Evolutionary conservation across 1,140 invertebrate species (phyloP), one percentile per base, ranked within the genome.

Genomic region (Cepaea nemoralis): DNA sequence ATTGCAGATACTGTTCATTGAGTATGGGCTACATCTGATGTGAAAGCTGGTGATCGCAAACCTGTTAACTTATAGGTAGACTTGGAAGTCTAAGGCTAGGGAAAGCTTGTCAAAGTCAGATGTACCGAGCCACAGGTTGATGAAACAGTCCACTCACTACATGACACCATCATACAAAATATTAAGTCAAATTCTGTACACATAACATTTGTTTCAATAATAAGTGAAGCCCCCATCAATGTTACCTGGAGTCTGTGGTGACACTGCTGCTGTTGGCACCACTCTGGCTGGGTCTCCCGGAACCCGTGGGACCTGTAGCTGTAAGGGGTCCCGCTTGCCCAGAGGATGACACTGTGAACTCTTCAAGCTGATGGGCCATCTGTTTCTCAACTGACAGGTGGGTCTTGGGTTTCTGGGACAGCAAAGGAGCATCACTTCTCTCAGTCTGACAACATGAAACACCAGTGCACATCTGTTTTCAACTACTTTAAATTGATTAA

Each of bases 351-450:
- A 63, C 45, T 50, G 83, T 82, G 59, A 92, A 92, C 69, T 91
- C 90, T 79, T 90, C 83, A 45, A 92, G 86, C 80, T 92, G 91
- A 75, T 91, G 89, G 0, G 86, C 91, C 90, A 92, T 92, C 73
- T 91, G 90, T 45, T 85, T 86, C 27, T 92, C 91, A 33, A 92
- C 91, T 16, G 80, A 80, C 35, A 82, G n/a, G 0, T 70, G 42
- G 33, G 42, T 48, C 31, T 63, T 78, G 42, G 24, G 50, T 63
- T 76, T 45, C 66, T 35, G 73, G 45, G 70, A 81, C 39, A 66
- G 73, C 42, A 42, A 73, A 24, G 37, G 67, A 48, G 37, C 55
- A 55, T 33, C 71, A 73, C 78, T 80, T 73, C 78, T 71, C 35
- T 80, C 78, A 50, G 78, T 80, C 78, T 80, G 37, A 71, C 8